phyloP scores from a whole-genome alignment of 2,113 vertebrate genomes.

The Scopus umbretta region DNA sequence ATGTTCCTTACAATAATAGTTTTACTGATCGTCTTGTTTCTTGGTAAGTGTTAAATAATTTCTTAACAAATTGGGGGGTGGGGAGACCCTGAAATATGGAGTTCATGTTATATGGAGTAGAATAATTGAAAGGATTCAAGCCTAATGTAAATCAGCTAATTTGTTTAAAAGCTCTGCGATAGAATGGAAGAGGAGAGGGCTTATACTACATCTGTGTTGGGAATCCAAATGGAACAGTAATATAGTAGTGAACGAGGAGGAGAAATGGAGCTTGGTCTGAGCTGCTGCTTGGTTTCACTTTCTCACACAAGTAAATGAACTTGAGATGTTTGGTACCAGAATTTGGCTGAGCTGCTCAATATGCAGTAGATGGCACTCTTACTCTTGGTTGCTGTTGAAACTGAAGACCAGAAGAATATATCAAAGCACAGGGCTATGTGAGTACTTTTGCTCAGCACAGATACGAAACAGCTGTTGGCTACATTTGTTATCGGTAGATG shows the following conservation, averaged over 20 bases:
- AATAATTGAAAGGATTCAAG: not conserved
- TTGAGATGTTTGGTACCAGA: not conserved
- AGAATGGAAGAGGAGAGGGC: not conserved
- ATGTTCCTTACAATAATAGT: slow-evolving; percentile 92
- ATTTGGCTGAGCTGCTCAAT: not conserved
- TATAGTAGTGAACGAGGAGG: not conserved
- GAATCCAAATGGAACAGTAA: not conserved
- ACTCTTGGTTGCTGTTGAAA: not conserved
- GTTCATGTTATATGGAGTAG: not conserved
- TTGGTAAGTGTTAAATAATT: slow-evolving; percentile 78
- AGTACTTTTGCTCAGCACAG: not conserved
- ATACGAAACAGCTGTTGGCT: not conserved
- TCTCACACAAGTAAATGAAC: not conserved
- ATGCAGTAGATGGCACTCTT: slow-evolving; percentile 57
- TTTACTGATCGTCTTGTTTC: slow-evolving; percentile 87
- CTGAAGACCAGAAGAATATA: not conserved
- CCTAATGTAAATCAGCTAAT: not conserved
- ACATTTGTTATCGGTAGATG: not conserved
- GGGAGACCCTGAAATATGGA: not conserved
- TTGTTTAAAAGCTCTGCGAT: not conserved
- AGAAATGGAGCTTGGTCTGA: not conserved
- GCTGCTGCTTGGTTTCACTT: not conserved
- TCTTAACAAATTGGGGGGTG: not conserved
- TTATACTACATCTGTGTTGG: not conserved
- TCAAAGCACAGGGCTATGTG: not conserved